These are phyloP conservation scores for Chromoteleia sp. DNA, from an alignment of 2,888 invertebrate species.

Conservation along the genomic window DNA sequence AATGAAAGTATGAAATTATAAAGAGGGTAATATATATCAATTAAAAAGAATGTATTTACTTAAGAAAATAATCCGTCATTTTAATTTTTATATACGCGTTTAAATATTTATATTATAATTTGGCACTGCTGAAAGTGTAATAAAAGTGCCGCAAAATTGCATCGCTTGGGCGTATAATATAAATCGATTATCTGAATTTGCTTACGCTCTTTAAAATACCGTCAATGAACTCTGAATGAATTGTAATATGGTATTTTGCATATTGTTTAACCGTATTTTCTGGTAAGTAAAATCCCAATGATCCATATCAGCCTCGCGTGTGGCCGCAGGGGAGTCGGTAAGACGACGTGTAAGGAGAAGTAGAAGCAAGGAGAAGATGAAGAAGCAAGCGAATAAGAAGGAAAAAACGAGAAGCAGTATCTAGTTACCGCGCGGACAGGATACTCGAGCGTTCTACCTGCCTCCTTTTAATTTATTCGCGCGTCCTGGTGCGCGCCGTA, in stretches of 20 bases:
- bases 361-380: conserved; percentile 65
- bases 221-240: conserved; percentile 53
- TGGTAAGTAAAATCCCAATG: conserved; percentile 67
- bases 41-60: too few relatives aligned
- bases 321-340: conserved; percentile 62
- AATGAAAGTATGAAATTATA: too few relatives aligned
- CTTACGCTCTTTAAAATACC: conserved; percentile 29
- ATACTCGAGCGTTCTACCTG: conserved; percentile 74
- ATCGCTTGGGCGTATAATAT: conserved; percentile 17
- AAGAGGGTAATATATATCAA: too few relatives aligned
- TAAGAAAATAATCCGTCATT: too few relatives aligned
- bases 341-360: conserved; percentile 66
- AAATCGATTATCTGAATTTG: conserved; percentile 57
- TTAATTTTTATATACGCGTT: too few relatives aligned
- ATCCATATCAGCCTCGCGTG: conserved; percentile 66
- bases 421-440: conserved; percentile 78
- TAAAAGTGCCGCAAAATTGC: neutral
- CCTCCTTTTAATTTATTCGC: conserved; percentile 72
- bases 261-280: conserved; percentile 66
- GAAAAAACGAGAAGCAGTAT: conserved; percentile 71
- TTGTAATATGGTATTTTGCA: conserved; percentile 65
- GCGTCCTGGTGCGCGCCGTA: conserved; percentile 65
- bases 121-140: neutral
- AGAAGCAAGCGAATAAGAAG: conserved; percentile 64
- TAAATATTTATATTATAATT: too few relatives aligned